phyloP scores from a whole-genome alignment of 53 echinoderm and acorn worm genomes.

The Zoroaster sp. region DNA sequence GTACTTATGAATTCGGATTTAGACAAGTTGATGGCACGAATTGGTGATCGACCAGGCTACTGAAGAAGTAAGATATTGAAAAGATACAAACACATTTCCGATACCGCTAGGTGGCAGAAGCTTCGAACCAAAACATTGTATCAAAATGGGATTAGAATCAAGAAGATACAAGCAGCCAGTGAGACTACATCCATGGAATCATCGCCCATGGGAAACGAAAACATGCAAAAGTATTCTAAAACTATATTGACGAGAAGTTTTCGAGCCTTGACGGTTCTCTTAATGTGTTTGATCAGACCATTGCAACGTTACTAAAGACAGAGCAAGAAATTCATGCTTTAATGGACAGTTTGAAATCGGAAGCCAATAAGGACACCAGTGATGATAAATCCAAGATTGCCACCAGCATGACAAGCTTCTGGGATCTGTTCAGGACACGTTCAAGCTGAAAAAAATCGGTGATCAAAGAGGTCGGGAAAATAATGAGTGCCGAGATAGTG shows the following conservation, averaged over 20 bases:
- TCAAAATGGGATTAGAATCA: not conserved
- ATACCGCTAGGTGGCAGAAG: not conserved
- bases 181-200: not conserved
- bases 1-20: not conserved
- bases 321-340: not conserved
- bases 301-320: not conserved
- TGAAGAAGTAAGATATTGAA: not conserved
- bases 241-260: not conserved
- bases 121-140: not conserved
- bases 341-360: not conserved
- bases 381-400: not conserved
- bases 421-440: too few species aligned
- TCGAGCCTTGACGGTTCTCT: not conserved
- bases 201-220: not conserved
- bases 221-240: not conserved
- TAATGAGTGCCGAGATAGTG: not conserved
- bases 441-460: not conserved
- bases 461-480: not conserved
- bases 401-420: not conserved
- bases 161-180: too few species aligned
- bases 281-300: not conserved
- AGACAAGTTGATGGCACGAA: not conserved
- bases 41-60: not conserved
- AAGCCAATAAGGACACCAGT: not conserved
- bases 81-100: not conserved